Evolutionary conservation across 2,113 vertebrate genomes (phyloP).

Genomic region (Lampris incognitus): DNA sequence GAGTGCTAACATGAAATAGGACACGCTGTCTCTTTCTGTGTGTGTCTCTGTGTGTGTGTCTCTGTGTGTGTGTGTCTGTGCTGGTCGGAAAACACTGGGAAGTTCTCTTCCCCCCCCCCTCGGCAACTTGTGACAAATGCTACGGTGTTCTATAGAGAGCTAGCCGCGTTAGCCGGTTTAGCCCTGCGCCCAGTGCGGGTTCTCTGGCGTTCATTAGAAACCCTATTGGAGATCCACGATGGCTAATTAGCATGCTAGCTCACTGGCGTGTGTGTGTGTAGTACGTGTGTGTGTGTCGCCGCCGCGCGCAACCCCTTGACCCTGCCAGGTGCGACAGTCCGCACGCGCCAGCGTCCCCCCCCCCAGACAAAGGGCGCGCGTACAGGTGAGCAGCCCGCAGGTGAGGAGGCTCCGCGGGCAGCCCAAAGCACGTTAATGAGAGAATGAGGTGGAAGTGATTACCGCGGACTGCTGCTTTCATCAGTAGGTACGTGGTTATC

Average conservation of each 20-base stretch:
- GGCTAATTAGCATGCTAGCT: constrained; percentile 64
- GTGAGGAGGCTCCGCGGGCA: not conserved
- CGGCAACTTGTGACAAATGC: constrained; percentile 56
- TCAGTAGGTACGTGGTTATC: too few species aligned
- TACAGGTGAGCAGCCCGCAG: not conserved
- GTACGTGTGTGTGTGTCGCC: not conserved
- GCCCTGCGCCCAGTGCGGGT: constrained; percentile 55
- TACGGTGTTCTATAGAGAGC: constrained; percentile 38
- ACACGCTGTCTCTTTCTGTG: constrained; percentile 60
- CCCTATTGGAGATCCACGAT: constrained; percentile 53
- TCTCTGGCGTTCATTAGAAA: constrained; percentile 59
- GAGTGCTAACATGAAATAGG: constrained; percentile 72
- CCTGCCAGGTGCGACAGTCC: constrained; percentile 54
- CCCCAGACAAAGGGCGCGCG: constrained; percentile 43
- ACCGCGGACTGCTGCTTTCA: too few species aligned
- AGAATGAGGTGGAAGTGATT: not conserved
- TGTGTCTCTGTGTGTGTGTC: constrained; percentile 25
- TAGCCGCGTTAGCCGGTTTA: constrained; percentile 53
- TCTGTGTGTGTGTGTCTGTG: constrained; percentile 24
- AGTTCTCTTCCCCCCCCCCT: constrained; percentile 38
- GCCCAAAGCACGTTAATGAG: not conserved
- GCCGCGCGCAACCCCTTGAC: constrained; percentile 6
- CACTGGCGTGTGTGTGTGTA: not conserved
- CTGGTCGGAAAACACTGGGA: constrained; percentile 30
- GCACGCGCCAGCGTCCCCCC: not conserved